phyloP scores from a whole-genome alignment of 2,113 vertebrate species.

The Symphodus melops region DNA sequence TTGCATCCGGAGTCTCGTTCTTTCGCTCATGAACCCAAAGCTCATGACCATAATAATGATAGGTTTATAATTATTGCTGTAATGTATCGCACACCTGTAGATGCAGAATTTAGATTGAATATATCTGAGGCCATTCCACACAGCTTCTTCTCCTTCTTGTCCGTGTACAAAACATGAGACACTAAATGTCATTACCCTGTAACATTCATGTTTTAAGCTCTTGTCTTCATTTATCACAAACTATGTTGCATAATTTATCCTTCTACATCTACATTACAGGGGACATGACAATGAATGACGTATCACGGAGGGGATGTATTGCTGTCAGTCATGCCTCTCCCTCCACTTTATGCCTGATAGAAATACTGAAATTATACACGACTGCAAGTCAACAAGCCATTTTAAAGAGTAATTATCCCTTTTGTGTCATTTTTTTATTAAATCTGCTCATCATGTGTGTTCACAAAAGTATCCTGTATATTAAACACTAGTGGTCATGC shows the following conservation, averaged over 20 bases:
- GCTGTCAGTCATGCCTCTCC: constrained; percentile 6
- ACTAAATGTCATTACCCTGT: constrained; percentile 2
- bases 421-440: neutral
- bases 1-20: too few relatives aligned
- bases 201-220: neutral
- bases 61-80: neutral
- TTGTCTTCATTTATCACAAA: constrained; percentile 18
- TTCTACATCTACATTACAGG: neutral
- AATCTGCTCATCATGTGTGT: neutral
- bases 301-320: constrained; percentile 18
- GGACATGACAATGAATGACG: constrained; percentile 39
- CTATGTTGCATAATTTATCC: constrained; percentile 14
- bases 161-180: neutral
- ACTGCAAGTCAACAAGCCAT: constrained; percentile 3
- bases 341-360: neutral
- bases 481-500: constrained; percentile 21
- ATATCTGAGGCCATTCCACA: neutral
- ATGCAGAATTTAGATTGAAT: neutral
- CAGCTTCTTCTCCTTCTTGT: constrained; percentile 3
- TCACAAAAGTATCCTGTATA: neutral
- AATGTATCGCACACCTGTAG: constrained; percentile 1
- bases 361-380: neutral
- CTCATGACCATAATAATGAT: too few relatives aligned
- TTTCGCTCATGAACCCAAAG: too few relatives aligned
- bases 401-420: neutral